These are phyloP conservation scores for Drosophila truncata DNA, from an alignment of 1,140 invertebrate genomes.

Conservation along the genomic window DNA sequence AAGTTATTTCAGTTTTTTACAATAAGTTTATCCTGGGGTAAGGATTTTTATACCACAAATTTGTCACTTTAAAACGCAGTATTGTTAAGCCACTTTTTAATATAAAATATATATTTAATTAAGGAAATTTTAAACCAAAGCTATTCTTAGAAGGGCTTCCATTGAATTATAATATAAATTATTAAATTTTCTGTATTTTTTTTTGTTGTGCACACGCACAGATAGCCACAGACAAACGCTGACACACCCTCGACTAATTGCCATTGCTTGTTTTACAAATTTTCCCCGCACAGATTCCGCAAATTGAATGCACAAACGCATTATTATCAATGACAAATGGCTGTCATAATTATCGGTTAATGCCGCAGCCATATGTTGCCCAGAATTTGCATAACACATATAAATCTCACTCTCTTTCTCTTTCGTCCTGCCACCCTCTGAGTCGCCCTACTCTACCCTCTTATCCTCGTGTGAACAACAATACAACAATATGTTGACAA, in stretches of 20 bases:
- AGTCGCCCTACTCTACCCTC: slow-evolving; percentile 1
- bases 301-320: slow-evolving; percentile 61
- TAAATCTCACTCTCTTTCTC: neutral
- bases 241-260: slow-evolving; percentile 50
- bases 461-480: slow-evolving; percentile 25
- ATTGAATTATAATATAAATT: neutral
- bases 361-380: slow-evolving; percentile 69
- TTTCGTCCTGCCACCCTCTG: neutral
- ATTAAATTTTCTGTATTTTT: no score
- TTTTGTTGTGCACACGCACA: neutral
- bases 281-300: slow-evolving; percentile 23
- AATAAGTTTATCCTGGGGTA: fast-evolving
- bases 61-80: no score
- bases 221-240: neutral
- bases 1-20: no score
- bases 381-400: slow-evolving; percentile 66
- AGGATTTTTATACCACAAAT: neutral
- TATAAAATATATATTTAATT: neutral
- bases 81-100: neutral
- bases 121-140: neutral
- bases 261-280: slow-evolving; percentile 55
- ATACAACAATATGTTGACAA: slow-evolving; percentile 42
- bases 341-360: slow-evolving; percentile 81
- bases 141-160: no score
- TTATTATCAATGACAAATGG: slow-evolving; percentile 76